These are phyloP conservation scores for Lutjanus campechanus DNA, from an alignment of 2,797 vertebrate species.

Conservation along the genomic window DNA sequence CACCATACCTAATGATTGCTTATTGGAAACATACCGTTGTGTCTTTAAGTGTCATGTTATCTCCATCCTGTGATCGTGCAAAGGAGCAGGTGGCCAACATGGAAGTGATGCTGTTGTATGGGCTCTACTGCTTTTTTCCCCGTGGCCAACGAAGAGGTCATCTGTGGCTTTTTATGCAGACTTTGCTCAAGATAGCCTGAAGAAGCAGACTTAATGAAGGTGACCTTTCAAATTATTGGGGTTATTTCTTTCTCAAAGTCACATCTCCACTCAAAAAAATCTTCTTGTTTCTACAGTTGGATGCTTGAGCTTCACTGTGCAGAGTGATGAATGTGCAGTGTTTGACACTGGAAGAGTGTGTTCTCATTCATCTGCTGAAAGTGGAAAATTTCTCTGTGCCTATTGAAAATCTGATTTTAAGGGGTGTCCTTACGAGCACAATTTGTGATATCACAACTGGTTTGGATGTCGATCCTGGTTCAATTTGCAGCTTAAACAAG, in stretches of 20 bases:
- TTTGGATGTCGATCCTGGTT: too few relatives aligned
- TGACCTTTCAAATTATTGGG: background rate
- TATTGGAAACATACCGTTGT: background rate
- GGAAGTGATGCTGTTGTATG: background rate
- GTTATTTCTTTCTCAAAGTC: background rate
- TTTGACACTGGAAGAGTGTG: too few relatives aligned
- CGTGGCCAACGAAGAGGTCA: background rate
- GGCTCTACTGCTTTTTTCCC: background rate
- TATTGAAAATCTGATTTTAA: too few relatives aligned
- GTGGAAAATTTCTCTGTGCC: too few relatives aligned
- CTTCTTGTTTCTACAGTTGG: too few relatives aligned
- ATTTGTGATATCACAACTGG: too few relatives aligned
- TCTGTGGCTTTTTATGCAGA: background rate
- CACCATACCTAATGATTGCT: background rate
- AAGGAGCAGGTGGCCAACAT: background rate
- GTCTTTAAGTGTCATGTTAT: background rate
- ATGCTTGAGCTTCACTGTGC: too few relatives aligned
- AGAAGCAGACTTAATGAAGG: background rate
- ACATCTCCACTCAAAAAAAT: too few relatives aligned
- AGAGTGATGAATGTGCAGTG: too few relatives aligned
- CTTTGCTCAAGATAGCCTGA: background rate
- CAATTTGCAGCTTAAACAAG: too few relatives aligned
- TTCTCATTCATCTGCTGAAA: too few relatives aligned
- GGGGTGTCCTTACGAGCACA: too few relatives aligned
- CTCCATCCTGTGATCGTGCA: slow-evolving; percentile 12